These are phyloP conservation scores for Sebastes cheni DNA, from an alignment of 2,797 vertebrate genomes.

Conservation along the genomic window DNA sequence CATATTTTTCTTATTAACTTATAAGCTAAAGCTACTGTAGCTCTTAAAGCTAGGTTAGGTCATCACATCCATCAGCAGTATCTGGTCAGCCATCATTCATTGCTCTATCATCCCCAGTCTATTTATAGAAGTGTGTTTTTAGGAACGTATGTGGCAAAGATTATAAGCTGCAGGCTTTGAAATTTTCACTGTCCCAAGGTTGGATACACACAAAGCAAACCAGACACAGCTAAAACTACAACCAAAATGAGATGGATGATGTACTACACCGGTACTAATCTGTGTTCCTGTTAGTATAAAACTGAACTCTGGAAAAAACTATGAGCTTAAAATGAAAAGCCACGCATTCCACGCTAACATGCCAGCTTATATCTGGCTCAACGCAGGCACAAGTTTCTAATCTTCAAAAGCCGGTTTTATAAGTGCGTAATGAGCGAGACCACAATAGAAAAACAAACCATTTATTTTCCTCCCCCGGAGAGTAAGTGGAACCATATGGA, in stretches of 20 bases:
- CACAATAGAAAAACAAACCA: conserved; percentile 85
- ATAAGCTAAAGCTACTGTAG: background rate
- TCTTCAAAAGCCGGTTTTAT: conserved; percentile 84
- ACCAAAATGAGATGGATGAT: conserved; percentile 54
- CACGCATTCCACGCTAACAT: conserved; percentile 77
- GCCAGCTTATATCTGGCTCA: conserved; percentile 78
- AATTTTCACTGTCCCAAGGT: conserved; percentile 27
- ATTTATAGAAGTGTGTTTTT: conserved; percentile 6
- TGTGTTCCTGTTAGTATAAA: conserved; percentile 70
- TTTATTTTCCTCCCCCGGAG: conserved; percentile 79
- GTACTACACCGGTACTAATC: conserved; percentile 65
- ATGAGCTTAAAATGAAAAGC: conserved; percentile 69
- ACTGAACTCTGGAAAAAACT: conserved; percentile 63
- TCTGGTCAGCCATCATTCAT: background rate
- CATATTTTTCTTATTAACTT: background rate
- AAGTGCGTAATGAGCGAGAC: conserved; percentile 81
- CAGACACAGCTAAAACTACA: conserved; percentile 58
- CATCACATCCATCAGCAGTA: conserved; percentile 3
- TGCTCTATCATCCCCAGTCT: background rate
- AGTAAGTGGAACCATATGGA: conserved; percentile 80
- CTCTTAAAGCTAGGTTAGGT: background rate
- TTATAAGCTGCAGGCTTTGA: conserved; percentile 22
- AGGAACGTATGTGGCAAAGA: conserved; percentile 4
- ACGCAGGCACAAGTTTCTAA: conserved; percentile 76
- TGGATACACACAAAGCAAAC: conserved; percentile 41